A percentile compares a stretch with the other conserved stretches of the same genome.
phyloP scores from a whole-genome alignment of 2,888 invertebrate species.

The Brachycybe producta region DNA sequence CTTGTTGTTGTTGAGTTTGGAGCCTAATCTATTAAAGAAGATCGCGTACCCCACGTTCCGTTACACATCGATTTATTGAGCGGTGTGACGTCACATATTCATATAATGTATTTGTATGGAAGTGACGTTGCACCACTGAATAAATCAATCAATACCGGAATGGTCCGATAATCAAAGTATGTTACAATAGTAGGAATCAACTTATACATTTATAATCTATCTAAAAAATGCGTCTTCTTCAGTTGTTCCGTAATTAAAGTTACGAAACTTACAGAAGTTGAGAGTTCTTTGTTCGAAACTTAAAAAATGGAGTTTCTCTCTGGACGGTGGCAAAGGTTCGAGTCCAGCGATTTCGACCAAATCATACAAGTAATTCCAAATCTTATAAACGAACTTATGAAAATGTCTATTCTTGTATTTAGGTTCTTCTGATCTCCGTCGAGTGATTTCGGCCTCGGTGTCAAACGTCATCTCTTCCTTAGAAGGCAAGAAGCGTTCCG shows the following conservation, averaged over 20 bases:
- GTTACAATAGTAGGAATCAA: too few relatives aligned
- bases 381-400: slow-evolving; percentile 66
- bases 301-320: neutral
- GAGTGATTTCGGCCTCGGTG: slow-evolving; percentile 46
- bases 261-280: slow-evolving; percentile 8
- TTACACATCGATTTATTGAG: too few relatives aligned
- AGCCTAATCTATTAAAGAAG: too few relatives aligned
- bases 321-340: neutral
- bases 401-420: slow-evolving; percentile 63
- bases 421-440: slow-evolving; percentile 45
- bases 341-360: slow-evolving; percentile 49
- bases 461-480: slow-evolving; percentile 49
- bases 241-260: slow-evolving; percentile 9
- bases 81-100: too few relatives aligned
- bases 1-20: too few relatives aligned
- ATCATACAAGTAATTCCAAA: slow-evolving; percentile 54
- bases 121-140: too few relatives aligned
- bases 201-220: too few relatives aligned
- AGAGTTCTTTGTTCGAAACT: slow-evolving; percentile 4
- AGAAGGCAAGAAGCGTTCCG: slow-evolving; percentile 47
- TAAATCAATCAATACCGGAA: too few relatives aligned
- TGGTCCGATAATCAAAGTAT: too few relatives aligned
- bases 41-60: too few relatives aligned
- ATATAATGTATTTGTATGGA: too few relatives aligned
- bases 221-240: slow-evolving; percentile 11